phyloP scores from a whole-genome alignment of 2,888 invertebrate genomes.

The Pyrrhia umbra region DNA sequence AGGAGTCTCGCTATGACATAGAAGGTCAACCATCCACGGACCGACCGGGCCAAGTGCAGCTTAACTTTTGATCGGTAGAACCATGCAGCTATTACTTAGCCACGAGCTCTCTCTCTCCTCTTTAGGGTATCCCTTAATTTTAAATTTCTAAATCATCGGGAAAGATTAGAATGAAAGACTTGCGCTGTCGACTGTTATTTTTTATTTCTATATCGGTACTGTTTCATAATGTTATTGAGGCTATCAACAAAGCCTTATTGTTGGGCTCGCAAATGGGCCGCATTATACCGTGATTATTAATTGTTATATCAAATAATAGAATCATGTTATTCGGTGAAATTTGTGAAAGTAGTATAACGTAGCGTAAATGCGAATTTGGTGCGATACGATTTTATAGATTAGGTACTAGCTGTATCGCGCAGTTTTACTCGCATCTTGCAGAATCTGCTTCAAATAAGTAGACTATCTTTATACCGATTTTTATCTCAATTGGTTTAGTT shows the following conservation, averaged over 20 bases:
- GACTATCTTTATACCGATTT: background rate
- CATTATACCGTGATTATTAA: slow-evolving; percentile 35
- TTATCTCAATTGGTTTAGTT: too few species aligned
- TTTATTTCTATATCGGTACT: slow-evolving; percentile 42
- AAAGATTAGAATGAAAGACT: slow-evolving; percentile 70
- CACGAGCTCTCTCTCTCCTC: too few species aligned
- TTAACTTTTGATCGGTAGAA: too few species aligned
- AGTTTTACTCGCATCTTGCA: too few species aligned
- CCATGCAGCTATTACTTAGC: too few species aligned
- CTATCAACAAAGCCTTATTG: slow-evolving; percentile 41
- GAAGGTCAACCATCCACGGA: too few species aligned
- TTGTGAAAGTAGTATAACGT: slow-evolving; percentile 7
- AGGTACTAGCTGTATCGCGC: too few species aligned
- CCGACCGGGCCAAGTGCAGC: too few species aligned
- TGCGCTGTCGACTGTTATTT: slow-evolving; percentile 46
- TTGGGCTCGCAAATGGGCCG: slow-evolving; percentile 29
- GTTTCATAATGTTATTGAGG: slow-evolving; percentile 29
- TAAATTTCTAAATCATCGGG: slow-evolving; percentile 80
- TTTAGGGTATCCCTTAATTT: too few species aligned
- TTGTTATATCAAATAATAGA: slow-evolving; percentile 38
- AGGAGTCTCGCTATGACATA: too few species aligned
- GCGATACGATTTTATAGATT: background rate
- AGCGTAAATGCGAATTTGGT: background rate
- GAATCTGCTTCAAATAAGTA: too few species aligned
- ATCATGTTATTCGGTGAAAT: slow-evolving; percentile 25